A percentile compares a stretch with the other conserved stretches of the same genome.
Conservation (phyloP, 2,888 invertebrate species). For the Melanargia galathea region DNA sequence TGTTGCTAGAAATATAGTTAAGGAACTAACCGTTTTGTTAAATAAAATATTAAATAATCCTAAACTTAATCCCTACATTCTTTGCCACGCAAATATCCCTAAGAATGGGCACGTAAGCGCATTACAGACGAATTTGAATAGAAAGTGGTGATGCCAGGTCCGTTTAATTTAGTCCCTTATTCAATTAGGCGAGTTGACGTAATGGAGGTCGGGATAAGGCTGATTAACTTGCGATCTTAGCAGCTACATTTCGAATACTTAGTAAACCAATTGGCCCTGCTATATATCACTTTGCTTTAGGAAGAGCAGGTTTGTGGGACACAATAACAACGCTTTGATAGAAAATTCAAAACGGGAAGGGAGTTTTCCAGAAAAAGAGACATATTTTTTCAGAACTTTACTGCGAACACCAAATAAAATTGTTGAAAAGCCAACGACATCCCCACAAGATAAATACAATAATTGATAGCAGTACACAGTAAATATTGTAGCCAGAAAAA, state of each 20-base stretch:
- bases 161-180: conserved; percentile 78
- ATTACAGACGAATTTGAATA: conserved; percentile 74
- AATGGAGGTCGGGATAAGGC: conserved; percentile 74
- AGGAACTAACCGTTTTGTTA: no score
- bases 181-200: conserved; percentile 77
- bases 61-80: background rate
- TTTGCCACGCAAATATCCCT: conserved; percentile 46
- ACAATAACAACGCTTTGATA: background rate
- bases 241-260: conserved; percentile 41
- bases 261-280: conserved; percentile 11
- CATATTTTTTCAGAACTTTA: background rate
- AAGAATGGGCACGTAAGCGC: conserved; percentile 46
- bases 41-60: background rate
- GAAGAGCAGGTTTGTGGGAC: background rate
- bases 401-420: background rate
- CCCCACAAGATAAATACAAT: background rate
- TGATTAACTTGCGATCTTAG: conserved; percentile 75
- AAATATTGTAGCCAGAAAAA: conserved; percentile 26
- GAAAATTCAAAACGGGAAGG: background rate
- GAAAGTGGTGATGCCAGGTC: conserved; percentile 74
- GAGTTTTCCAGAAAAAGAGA: background rate
- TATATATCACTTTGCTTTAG: conserved; percentile 2
- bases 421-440: background rate
- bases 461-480: conserved; percentile 6
- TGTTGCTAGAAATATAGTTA: no score